phyloP scores from a whole-genome alignment of 1,140 invertebrate species.

The Zaprionus kolodkinae region DNA sequence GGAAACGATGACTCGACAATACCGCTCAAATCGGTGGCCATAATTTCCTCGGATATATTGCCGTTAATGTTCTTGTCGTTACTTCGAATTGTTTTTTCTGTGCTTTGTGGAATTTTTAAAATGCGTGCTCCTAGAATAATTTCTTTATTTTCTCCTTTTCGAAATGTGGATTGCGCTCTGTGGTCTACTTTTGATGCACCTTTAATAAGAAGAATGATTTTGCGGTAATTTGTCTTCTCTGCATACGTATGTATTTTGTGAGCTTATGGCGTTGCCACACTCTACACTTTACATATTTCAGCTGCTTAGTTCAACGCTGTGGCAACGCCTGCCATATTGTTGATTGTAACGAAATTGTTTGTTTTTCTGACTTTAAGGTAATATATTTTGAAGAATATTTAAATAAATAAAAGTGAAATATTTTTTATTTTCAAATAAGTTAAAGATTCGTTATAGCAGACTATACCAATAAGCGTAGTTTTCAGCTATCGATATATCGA shows the following conservation, averaged over 20 bases:
- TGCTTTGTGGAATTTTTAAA: background rate
- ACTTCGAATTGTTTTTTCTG: background rate
- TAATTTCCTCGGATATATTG: conserved; percentile 41
- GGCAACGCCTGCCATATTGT: conserved; percentile 11
- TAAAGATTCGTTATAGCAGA: background rate
- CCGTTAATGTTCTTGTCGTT: conserved; percentile 42
- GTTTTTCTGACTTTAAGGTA: background rate
- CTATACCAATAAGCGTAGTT: background rate
- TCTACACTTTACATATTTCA: conserved; percentile 7
- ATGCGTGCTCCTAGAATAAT: conserved; percentile 29
- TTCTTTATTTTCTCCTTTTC: conserved; percentile 3
- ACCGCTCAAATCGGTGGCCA: conserved; percentile 81
- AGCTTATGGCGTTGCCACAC: conserved; percentile 33
- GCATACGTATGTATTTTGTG: conserved; percentile 41
- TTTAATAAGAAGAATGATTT: conserved; percentile 51
- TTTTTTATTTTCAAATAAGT: background rate
- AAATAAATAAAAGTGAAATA: background rate
- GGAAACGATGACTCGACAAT: conserved; percentile 92
- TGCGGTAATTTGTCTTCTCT: conserved; percentile 48
- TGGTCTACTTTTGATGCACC: conserved; percentile 22
- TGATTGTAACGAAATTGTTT: conserved; percentile 6
- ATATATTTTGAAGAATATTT: background rate
- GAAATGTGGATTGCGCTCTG: conserved; percentile 26
- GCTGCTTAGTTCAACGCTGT: conserved; percentile 28
- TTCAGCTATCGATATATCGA: conserved; percentile 38